Evolutionary conservation across 2,797 vertebrate species (phyloP).

Genomic region (Mus spretus): DNA sequence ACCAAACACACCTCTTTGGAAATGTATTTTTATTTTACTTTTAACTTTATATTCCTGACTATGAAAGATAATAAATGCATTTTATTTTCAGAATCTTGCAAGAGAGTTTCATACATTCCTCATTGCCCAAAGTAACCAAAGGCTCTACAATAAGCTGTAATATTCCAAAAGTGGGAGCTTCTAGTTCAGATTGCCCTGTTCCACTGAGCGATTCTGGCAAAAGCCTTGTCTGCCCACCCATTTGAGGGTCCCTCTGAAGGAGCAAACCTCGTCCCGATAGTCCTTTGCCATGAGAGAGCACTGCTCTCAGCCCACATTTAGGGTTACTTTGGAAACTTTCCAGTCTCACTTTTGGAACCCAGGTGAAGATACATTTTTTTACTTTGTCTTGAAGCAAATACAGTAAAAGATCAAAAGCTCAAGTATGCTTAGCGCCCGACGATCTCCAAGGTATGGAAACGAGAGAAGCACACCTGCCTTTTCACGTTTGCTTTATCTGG

Average conservation of each 20-base stretch:
- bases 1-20: not conserved
- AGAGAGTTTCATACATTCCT: not conserved
- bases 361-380: constrained; percentile 6
- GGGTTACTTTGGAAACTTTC: constrained; percentile 17
- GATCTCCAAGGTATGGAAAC: not conserved
- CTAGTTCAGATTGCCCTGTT: not conserved
- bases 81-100: not conserved
- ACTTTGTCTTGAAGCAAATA: constrained; percentile 31
- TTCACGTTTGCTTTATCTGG: constrained; percentile 17
- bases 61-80: not conserved
- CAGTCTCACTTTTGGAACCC: constrained; percentile 45
- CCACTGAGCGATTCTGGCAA: not conserved
- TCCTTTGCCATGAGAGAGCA: not conserved
- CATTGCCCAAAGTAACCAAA: too few relatives aligned
- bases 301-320: not conserved
- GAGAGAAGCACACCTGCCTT: not conserved
- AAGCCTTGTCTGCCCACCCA: not conserved
- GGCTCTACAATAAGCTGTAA: too few relatives aligned
- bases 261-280: not conserved
- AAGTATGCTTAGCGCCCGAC: not conserved
- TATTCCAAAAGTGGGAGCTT: too few relatives aligned
- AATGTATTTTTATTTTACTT: not conserved
- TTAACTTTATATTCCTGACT: not conserved
- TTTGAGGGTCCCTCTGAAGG: not conserved
- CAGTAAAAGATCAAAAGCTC: not conserved